A percentile compares a stretch with the other conserved stretches of the same genome.
These are phyloP conservation scores for Vulpes lagopus DNA, from an alignment of 2,113 vertebrate genomes.

Conservation along the genomic window DNA sequence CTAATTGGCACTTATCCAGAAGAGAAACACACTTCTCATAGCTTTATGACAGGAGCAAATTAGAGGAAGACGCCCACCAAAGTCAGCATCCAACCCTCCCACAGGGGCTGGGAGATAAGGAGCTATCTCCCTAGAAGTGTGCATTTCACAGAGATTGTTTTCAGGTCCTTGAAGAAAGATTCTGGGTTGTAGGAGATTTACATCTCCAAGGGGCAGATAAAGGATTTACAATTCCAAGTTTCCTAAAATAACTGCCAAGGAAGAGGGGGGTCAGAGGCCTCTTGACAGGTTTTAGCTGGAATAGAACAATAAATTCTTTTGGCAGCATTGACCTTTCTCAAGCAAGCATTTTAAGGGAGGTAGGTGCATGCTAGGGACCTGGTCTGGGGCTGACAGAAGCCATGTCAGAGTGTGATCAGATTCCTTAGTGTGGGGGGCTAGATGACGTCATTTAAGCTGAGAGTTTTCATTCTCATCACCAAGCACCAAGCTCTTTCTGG, in stretches of 20 bases:
- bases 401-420: not conserved
- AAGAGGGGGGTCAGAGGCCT: not conserved
- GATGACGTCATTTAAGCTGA: no score
- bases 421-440: not conserved
- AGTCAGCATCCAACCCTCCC: not conserved
- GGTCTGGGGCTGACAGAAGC: not conserved
- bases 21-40: not conserved
- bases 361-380: not conserved
- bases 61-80: not conserved
- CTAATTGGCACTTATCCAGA: not conserved
- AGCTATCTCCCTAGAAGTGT: not conserved
- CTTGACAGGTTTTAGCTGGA: not conserved
- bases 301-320: not conserved
- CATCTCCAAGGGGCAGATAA: not conserved
- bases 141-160: not conserved
- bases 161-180: not conserved
- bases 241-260: not conserved
- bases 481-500: not conserved
- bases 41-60: not conserved
- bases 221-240: not conserved
- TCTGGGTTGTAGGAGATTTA: not conserved
- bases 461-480: not conserved
- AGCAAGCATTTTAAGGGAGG: not conserved
- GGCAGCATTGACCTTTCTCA: not conserved
- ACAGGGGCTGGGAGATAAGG: not conserved